A percentile compares a stretch with the other conserved stretches of the same genome.
Conservation (phyloP, 2,797 vertebrate genomes). For the Mus spretus region DNA sequence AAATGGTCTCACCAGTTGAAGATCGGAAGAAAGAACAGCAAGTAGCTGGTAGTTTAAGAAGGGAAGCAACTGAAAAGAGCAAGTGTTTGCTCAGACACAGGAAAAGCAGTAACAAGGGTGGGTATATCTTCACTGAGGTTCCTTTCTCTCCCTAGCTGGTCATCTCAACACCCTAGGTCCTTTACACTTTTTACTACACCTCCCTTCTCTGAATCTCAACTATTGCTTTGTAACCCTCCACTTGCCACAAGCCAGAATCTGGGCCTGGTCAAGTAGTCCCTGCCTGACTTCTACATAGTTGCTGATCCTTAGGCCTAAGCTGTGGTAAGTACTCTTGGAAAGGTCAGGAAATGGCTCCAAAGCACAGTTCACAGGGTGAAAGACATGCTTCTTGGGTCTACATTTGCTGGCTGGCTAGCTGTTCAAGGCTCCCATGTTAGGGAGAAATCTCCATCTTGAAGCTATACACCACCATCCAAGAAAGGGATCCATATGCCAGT, state of each 20-base stretch:
- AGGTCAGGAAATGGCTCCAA: not conserved
- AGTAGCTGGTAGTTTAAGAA: not conserved
- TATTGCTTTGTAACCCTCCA: not conserved
- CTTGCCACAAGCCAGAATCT: not conserved
- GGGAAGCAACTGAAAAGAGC: not conserved
- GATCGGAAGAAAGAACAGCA: not conserved
- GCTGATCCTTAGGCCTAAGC: not conserved
- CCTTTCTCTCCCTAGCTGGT: not conserved
- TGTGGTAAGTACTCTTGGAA: not conserved
- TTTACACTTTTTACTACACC: not conserved
- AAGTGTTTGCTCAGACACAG: not conserved
- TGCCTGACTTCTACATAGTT: not conserved
- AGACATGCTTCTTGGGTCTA: not conserved
- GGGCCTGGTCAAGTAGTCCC: not conserved
- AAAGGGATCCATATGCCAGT: not conserved
- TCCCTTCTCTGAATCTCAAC: not conserved
- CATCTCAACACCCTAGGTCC: not conserved
- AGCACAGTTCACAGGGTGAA: not conserved
- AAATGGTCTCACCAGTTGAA: not conserved
- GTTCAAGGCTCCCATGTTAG: not conserved
- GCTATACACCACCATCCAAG: not conserved
- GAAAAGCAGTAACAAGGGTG: not conserved
- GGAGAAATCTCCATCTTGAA: not conserved
- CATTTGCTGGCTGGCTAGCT: not conserved
- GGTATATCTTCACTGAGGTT: not conserved